These are phyloP conservation scores for Serranochromis macrocephalus DNA, from an alignment of 2,113 vertebrate genomes.

Conservation along the genomic window DNA sequence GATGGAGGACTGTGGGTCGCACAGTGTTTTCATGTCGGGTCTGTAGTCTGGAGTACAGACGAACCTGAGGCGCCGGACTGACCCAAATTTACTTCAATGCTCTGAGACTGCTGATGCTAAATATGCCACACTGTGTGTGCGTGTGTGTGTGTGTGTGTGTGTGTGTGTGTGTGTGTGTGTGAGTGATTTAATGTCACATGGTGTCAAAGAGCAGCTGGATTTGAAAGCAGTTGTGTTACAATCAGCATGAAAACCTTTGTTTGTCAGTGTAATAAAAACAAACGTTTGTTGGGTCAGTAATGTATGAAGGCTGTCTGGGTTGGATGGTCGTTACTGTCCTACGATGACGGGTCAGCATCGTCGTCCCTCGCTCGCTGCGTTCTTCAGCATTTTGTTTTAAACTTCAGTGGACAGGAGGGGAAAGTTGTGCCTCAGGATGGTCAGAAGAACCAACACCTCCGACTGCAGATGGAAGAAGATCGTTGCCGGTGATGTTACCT, in stretches of 20 bases:
- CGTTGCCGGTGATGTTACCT: accelerated
- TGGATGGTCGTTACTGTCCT: background rate
- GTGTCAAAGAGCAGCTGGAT: accelerated
- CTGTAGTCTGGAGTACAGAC: background rate
- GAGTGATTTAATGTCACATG: background rate
- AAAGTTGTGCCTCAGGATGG: background rate
- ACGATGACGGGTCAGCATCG: accelerated
- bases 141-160: background rate
- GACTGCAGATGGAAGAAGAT: accelerated
- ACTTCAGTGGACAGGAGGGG: accelerated
- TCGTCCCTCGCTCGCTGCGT: background rate
- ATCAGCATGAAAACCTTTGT: accelerated
- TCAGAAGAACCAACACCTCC: accelerated
- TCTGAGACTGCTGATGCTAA: accelerated
- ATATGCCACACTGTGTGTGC: background rate
- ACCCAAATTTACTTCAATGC: background rate
- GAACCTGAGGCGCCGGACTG: accelerated
- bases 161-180: background rate
- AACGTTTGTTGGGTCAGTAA: accelerated
- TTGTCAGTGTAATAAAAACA: background rate
- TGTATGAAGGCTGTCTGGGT: background rate
- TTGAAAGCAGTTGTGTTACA: background rate
- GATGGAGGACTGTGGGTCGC: background rate
- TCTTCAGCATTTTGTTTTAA: accelerated
- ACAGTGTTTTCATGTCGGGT: accelerated